Evolutionary conservation across 2,888 invertebrate genomes (phyloP).

Genomic region (Epistrophella euchroma): DNA sequence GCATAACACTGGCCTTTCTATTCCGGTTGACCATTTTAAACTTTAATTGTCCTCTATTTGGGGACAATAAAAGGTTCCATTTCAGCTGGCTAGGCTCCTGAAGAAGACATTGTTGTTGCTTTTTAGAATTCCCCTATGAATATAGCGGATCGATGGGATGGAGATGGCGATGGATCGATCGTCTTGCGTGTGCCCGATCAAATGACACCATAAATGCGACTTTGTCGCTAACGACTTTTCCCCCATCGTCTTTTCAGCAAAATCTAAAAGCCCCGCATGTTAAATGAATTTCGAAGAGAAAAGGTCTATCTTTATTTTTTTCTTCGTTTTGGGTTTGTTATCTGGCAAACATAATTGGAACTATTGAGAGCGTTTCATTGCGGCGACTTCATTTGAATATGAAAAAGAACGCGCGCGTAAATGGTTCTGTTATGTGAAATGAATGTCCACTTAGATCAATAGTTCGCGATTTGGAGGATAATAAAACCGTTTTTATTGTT

Average conservation of each 20-base stretch:
- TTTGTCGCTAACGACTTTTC: slow-evolving; percentile 51
- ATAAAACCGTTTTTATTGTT: slow-evolving; percentile 71
- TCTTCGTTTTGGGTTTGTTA: slow-evolving; percentile 12
- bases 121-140: slow-evolving; percentile 36
- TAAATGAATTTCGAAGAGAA: neutral
- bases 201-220: slow-evolving; percentile 47
- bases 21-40: slow-evolving; percentile 32
- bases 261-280: slow-evolving; percentile 26
- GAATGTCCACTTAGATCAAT: slow-evolving; percentile 71
- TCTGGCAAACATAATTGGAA: slow-evolving; percentile 65
- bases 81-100: slow-evolving; percentile 40
- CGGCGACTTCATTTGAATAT: slow-evolving; percentile 65
- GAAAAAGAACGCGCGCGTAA: slow-evolving; percentile 72
- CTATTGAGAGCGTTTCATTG: slow-evolving; percentile 69
- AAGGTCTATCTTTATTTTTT: slow-evolving; percentile 5
- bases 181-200: slow-evolving; percentile 33
- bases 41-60: slow-evolving; percentile 59
- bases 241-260: slow-evolving; percentile 17
- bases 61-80: slow-evolving; percentile 48
- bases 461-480: slow-evolving; percentile 61
- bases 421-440: slow-evolving; percentile 65
- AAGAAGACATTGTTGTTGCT: slow-evolving; percentile 35
- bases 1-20: slow-evolving; percentile 65
- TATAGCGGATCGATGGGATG: neutral
- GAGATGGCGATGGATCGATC: neutral